A percentile compares a stretch with the other conserved stretches of the same genome.
Conservation (phyloP, 2,113 vertebrate genomes). For the Centrocercus urophasianus region DNA sequence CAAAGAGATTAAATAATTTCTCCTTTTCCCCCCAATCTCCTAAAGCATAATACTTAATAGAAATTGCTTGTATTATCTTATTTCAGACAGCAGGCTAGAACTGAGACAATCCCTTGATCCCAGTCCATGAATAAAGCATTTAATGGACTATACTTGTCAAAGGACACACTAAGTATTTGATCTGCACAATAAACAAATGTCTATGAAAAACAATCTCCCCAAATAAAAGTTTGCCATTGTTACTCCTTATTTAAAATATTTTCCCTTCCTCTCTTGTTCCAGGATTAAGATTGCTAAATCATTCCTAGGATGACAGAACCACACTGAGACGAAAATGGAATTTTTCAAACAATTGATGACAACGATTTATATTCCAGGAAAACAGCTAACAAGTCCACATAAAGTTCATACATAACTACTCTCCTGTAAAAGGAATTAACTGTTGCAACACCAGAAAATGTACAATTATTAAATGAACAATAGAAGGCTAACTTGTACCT, state of each 20-base stretch:
- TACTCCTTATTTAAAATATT: constrained; percentile 23
- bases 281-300: neutral
- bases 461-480: neutral
- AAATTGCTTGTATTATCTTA: constrained; percentile 63
- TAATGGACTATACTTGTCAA: constrained; percentile 65
- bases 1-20: constrained; percentile 65
- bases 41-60: constrained; percentile 56
- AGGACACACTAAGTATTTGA: constrained; percentile 56
- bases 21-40: neutral
- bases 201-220: constrained; percentile 3
- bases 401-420: neutral
- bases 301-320: neutral
- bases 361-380: neutral
- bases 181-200: constrained; percentile 58
- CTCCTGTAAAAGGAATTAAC: neutral
- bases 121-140: constrained; percentile 74
- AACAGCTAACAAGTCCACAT: neutral
- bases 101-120: constrained; percentile 67
- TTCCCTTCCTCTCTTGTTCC: neutral
- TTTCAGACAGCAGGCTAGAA: constrained; percentile 62
- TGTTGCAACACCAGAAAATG: neutral
- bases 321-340: neutral
- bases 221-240: neutral
- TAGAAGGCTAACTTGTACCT: neutral
- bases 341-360: neutral